Conservation (phyloP, 23 tunicate genomes). For the Botrylloides violaceus region DNA sequence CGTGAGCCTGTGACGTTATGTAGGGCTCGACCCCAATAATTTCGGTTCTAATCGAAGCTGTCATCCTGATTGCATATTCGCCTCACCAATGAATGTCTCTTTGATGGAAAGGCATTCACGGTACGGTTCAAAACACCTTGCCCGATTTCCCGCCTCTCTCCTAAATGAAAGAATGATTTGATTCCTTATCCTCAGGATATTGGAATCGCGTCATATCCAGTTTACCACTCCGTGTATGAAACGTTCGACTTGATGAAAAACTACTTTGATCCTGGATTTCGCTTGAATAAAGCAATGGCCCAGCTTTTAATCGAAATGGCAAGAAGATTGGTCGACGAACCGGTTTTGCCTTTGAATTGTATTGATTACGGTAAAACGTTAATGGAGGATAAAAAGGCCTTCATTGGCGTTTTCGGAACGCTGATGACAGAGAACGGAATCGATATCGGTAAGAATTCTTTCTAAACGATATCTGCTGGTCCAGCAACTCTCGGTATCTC, state of each 20-base stretch:
- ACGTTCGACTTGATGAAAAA: conserved; percentile 42
- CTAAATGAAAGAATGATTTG: too few species aligned
- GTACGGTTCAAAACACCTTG: too few species aligned
- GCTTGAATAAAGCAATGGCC: conserved; percentile 35
- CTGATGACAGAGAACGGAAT: conserved; percentile 36
- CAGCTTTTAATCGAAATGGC: conserved; percentile 48
- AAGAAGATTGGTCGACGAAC: conserved; percentile 36
- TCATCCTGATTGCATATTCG: too few species aligned
- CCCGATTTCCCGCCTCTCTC: too few species aligned
- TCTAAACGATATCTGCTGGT: too few species aligned
- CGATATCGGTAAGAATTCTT: conserved; percentile 27
- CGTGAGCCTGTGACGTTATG: too few species aligned
- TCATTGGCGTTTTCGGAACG: conserved; percentile 8
- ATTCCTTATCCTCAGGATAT: neutral
- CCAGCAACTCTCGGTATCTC: too few species aligned
- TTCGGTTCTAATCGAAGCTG: too few species aligned
- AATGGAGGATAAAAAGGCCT: conserved; percentile 7
- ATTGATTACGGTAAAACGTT: conserved; percentile 26
- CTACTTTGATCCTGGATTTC: conserved; percentile 50
- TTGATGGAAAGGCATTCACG: too few species aligned
- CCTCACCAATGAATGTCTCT: too few species aligned
- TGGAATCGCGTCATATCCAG: conserved; percentile 38
- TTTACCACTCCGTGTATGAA: conserved; percentile 76
- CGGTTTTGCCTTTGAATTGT: conserved; percentile 43
- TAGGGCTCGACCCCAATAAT: too few species aligned